Evolutionary conservation across 2,888 invertebrate genomes (phyloP), one percentile per base, ranked within the genome.

Genomic region (Quadroppia sp.): DNA sequence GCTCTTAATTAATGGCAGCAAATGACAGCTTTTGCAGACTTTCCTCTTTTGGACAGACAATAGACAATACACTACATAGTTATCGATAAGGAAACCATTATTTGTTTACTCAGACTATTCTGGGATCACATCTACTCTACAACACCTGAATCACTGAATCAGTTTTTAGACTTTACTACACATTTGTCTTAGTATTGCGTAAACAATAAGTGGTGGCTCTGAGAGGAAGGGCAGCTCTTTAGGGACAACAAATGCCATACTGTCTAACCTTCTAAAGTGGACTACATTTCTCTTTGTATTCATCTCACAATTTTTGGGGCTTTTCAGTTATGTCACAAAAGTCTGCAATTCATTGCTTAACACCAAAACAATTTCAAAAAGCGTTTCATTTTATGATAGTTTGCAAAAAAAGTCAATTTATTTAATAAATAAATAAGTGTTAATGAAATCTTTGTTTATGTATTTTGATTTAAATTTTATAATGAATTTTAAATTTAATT

Each of bases 1-100:
- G 32, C 32, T 13, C 6, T 64, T 64, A 64, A 64, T 64, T 64
- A 64, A 64, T 64, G 64, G 36, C 64, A n/a, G n/a, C 36, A 36
- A 64, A 64, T 64, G 64, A 64, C 64, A 64, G 64, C 64, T 64
- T 64, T 20, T 36, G 36, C 25, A 36, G 64, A 64, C 64, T 32
- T 64, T 32, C 64, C 64, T 64, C 64, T 64, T 64, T 36, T 36
- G 64, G 59, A 59, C 59, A 59, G 64, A 64, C 61, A n/a, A n/a
- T n/a, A 61, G 28, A 61, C 64, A 64, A 32, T 64, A 25, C 36
- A 64, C 36, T 36, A 32, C 30, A 64, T 64, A 64, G 13, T 3
- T 2, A 36, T 64, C 7, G 64, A 64, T 64, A 64, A 64, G 64
- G 36, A 64, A 64, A 20, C 64, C n/a, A 11, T 25, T 36, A 36